Evolutionary conservation across 2,888 invertebrate genomes (phyloP).

Genomic region (Anthrax anthrax): DNA sequence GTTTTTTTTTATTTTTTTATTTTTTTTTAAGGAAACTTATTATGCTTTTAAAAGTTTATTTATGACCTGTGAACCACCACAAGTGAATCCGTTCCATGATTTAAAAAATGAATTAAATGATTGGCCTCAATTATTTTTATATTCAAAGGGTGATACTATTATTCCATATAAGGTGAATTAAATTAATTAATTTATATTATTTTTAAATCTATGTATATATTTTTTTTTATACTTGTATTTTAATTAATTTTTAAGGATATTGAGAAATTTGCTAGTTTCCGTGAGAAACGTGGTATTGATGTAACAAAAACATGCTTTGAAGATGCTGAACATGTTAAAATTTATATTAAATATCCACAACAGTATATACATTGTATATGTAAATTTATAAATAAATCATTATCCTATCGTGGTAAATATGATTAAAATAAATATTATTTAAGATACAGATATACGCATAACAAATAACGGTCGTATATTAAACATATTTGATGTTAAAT

Average conservation of each 20-base stretch:
- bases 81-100: constrained; percentile 43
- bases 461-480: too few relatives aligned
- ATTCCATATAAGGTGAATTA: constrained; percentile 42
- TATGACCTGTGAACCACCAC: constrained; percentile 31
- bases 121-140: constrained; percentile 59
- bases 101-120: constrained; percentile 42
- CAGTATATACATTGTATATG: constrained; percentile 45
- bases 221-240: too few relatives aligned
- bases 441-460: too few relatives aligned
- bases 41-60: constrained; percentile 30
- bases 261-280: constrained; percentile 46
- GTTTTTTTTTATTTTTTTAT: background rate
- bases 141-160: constrained; percentile 53
- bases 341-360: constrained; percentile 47
- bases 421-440: too few relatives aligned
- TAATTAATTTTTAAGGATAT: constrained; percentile 39
- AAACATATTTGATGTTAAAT: too few relatives aligned
- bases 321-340: constrained; percentile 61
- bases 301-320: constrained; percentile 49
- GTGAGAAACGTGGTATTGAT: constrained; percentile 43
- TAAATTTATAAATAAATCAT: constrained; percentile 44
- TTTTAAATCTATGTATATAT: background rate
- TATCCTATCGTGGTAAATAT: constrained; percentile 18
- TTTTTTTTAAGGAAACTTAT: constrained; percentile 26
- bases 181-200: background rate